These are phyloP conservation scores for Bergia sp. DNA, from an alignment of 92 coral and sea anemone species.

Conservation along the genomic window DNA sequence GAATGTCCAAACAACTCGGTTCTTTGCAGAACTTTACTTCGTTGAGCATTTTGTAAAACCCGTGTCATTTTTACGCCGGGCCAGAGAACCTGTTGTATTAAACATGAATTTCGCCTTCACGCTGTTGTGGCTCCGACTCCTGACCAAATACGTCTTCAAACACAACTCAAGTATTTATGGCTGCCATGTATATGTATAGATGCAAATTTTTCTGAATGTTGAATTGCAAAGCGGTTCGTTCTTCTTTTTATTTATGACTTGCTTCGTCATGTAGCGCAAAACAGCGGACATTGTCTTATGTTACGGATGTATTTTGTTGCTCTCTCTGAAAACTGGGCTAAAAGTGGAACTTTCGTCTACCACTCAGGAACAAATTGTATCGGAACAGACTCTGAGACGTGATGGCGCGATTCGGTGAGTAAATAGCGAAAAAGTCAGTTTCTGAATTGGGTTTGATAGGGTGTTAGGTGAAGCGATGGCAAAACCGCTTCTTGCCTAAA, in stretches of 20 bases:
- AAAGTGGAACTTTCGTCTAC: neutral
- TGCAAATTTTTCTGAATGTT: slow-evolving; percentile 94
- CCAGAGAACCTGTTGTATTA: slow-evolving; percentile 26
- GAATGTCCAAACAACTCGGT: neutral
- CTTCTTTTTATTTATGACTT: slow-evolving; percentile 63
- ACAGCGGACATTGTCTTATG: slow-evolving; percentile 36
- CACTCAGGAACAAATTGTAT: slow-evolving; percentile 14
- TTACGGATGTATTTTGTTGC: slow-evolving; percentile 22
- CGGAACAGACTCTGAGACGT: slow-evolving; percentile 9
- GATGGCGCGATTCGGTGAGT: slow-evolving; percentile 45
- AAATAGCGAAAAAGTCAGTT: slow-evolving; percentile 34
- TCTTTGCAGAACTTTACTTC: slow-evolving; percentile 25
- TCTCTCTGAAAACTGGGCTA: neutral
- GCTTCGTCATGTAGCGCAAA: slow-evolving; percentile 49
- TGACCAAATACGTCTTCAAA: slow-evolving; percentile 80
- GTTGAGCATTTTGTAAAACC: neutral
- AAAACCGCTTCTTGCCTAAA: neutral
- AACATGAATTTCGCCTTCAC: slow-evolving; percentile 34
- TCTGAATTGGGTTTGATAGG: slow-evolving; percentile 30
- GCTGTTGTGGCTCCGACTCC: slow-evolving; percentile 43
- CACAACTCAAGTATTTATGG: slow-evolving; percentile 82
- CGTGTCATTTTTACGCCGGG: neutral
- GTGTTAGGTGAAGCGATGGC: slow-evolving; percentile 29
- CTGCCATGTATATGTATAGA: slow-evolving; percentile 99
- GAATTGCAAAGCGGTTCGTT: slow-evolving; percentile 95